Evolutionary conservation across 1,140 invertebrate species (phyloP).

Genomic region (Magallana ariakensis): DNA sequence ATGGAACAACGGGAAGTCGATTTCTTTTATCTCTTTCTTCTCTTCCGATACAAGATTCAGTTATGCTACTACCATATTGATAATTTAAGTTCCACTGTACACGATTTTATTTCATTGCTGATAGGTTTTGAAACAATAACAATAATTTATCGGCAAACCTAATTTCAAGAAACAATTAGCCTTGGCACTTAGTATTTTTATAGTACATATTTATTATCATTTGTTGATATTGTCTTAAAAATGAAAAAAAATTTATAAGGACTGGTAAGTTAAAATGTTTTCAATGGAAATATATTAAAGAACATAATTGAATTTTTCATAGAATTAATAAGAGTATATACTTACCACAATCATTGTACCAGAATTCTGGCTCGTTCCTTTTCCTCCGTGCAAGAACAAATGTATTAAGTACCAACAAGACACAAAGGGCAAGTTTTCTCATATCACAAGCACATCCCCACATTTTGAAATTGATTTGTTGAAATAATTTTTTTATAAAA

Average conservation of each 20-base stretch:
- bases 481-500: neutral
- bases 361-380: constrained; percentile 28
- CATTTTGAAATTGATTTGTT: constrained; percentile 33
- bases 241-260: no score
- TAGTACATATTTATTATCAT: neutral
- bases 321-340: neutral
- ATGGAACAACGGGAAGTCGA: neutral
- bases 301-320: no score
- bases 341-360: constrained; percentile 24
- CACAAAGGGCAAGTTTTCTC: constrained; percentile 17
- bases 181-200: no score
- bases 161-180: no score
- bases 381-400: constrained; percentile 29
- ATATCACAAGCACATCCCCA: constrained; percentile 9
- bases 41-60: neutral
- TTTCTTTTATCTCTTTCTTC: neutral
- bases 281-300: no score
- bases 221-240: neutral
- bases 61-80: neutral
- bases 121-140: no score
- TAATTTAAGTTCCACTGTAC: neutral
- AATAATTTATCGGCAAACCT: no score
- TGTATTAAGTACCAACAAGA: constrained; percentile 2
- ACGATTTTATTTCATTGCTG: no score
- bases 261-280: no score